phyloP scores from a whole-genome alignment of 2,797 vertebrate genomes.

The Enteromius unitaeniatus region DNA sequence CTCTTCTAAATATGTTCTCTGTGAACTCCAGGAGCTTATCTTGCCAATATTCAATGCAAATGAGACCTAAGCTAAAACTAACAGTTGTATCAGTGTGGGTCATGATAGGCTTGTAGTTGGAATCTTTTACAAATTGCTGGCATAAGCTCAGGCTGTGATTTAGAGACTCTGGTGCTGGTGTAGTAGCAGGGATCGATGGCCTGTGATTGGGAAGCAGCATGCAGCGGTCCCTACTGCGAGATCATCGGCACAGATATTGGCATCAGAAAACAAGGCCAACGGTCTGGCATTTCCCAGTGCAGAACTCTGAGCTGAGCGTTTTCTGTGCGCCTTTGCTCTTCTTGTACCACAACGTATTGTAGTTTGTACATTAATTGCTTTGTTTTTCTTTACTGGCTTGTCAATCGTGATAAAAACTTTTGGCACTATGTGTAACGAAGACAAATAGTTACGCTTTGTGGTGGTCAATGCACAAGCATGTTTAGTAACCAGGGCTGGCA shows the following conservation, averaged over 20 bases:
- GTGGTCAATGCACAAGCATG: neutral
- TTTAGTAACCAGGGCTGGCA: neutral
- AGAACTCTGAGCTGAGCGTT: conserved; percentile 23
- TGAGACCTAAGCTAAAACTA: conserved; percentile 30
- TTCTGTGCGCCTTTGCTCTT: conserved; percentile 29
- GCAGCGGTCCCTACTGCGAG: conserved; percentile 33
- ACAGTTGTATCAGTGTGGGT: conserved; percentile 59
- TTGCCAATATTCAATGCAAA: conserved; percentile 45
- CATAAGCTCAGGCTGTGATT: conserved; percentile 64
- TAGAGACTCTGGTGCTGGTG: conserved; percentile 56
- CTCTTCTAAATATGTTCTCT: conserved; percentile 25
- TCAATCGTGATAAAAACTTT: neutral
- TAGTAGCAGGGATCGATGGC: conserved; percentile 67
- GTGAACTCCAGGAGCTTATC: conserved; percentile 31
- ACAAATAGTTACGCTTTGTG: neutral
- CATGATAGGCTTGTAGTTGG: conserved; percentile 56
- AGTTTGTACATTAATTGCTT: neutral
- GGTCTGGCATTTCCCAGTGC: neutral
- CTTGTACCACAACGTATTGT: neutral
- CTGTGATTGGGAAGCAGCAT: conserved; percentile 49
- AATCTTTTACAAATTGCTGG: conserved; percentile 68
- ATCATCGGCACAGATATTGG: conserved; percentile 36
- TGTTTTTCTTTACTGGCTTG: conserved; percentile 10
- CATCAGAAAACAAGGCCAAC: conserved; percentile 37
- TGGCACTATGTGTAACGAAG: neutral